A percentile compares a stretch with the other conserved stretches of the same genome.
phyloP scores from a whole-genome alignment of 2,888 invertebrate species.

The Eupeodes luniger region DNA sequence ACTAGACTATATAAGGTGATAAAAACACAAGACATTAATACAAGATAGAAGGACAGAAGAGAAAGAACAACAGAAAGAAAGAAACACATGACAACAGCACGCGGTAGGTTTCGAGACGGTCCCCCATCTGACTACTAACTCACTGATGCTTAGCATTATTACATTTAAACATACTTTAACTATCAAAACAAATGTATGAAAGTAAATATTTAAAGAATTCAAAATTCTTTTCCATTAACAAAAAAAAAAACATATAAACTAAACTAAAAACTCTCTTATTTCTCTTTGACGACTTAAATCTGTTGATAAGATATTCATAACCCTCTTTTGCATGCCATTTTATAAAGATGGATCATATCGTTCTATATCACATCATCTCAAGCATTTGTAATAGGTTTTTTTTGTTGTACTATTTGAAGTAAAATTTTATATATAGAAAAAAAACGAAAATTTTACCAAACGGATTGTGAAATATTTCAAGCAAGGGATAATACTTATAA shows the following conservation, averaged over 20 bases:
- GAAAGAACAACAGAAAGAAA: too few relatives aligned
- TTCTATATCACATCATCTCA: neutral
- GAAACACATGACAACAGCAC: too few relatives aligned
- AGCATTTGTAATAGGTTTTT: constrained; percentile 9
- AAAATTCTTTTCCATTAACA: neutral
- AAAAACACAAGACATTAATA: too few relatives aligned
- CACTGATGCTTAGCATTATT: too few relatives aligned
- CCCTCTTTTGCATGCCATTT: neutral
- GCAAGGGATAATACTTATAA: neutral
- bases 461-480: neutral
- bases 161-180: too few relatives aligned
- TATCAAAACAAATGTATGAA: too few relatives aligned
- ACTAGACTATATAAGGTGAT: too few relatives aligned
- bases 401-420: neutral
- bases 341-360: neutral
- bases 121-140: too few relatives aligned
- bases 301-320: constrained; percentile 2
- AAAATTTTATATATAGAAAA: neutral
- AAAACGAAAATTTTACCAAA: neutral
- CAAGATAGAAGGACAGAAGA: too few relatives aligned
- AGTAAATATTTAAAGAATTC: too few relatives aligned
- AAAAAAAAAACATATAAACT: neutral
- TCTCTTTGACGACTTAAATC: neutral
- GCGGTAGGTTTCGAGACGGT: too few relatives aligned
- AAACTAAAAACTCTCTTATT: neutral